These are phyloP conservation scores for Reticulitermes lucifugus DNA, from an alignment of 2,888 invertebrate species.

Conservation along the genomic window DNA sequence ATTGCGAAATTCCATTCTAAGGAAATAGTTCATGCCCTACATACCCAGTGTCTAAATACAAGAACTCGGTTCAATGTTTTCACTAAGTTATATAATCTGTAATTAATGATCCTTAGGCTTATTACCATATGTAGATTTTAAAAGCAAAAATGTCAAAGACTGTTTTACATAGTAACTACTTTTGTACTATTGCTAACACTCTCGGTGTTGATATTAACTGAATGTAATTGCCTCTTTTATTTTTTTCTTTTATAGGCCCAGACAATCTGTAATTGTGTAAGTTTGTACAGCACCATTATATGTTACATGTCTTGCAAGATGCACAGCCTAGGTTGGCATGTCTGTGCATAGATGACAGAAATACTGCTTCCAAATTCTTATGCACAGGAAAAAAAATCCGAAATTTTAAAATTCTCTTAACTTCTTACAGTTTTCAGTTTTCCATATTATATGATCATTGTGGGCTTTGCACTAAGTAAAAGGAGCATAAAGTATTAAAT, in stretches of 20 bases:
- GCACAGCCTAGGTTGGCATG: slow-evolving; percentile 44
- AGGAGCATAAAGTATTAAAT: no score
- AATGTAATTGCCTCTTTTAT: slow-evolving; percentile 46
- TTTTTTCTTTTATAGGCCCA: slow-evolving; percentile 54
- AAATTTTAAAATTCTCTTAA: no score
- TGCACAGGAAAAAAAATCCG: no score
- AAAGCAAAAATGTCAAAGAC: neutral
- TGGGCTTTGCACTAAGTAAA: no score
- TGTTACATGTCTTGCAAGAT: slow-evolving; percentile 42
- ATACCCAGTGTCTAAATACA: neutral
- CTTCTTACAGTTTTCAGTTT: no score
- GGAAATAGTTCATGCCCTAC: no score
- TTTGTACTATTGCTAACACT: slow-evolving; percentile 42
- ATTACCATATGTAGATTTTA: slow-evolving; percentile 33
- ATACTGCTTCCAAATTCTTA: no score
- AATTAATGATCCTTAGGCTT: neutral
- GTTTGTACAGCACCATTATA: slow-evolving; percentile 46
- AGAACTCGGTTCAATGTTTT: slow-evolving; percentile 31
- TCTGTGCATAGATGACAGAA: slow-evolving; percentile 40
- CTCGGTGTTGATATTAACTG: slow-evolving; percentile 45
- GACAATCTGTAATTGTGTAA: slow-evolving; percentile 54
- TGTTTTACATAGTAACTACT: neutral
- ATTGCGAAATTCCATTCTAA: no score
- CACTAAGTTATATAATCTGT: neutral
- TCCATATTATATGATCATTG: no score